Percentiles rank a stretch among this genome's conserved stretches.
These are phyloP conservation scores for Picathartes gymnocephalus DNA, from an alignment of 2,113 vertebrate species.

Conservation along the genomic window DNA sequence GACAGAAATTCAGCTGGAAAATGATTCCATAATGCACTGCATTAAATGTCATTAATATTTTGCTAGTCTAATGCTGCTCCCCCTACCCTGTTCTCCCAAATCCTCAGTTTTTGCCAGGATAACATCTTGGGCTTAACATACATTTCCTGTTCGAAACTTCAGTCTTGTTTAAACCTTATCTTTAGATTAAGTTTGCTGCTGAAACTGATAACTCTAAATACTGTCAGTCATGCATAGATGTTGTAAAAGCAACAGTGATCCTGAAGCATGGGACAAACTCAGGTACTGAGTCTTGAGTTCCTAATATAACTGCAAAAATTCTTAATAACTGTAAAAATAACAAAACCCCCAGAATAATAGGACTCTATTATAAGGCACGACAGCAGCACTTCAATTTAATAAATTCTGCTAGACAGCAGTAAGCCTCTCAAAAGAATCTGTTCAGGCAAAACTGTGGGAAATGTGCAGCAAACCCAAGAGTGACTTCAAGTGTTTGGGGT, in stretches of 20 bases:
- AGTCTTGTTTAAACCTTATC: neutral
- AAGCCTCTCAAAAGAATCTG: neutral
- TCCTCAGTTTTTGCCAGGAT: neutral
- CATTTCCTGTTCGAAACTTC: neutral
- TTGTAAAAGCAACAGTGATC: neutral
- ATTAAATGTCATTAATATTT: neutral
- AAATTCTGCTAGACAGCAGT: neutral
- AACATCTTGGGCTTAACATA: neutral
- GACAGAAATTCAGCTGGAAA: neutral
- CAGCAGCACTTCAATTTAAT: neutral
- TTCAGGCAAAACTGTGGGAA: neutral
- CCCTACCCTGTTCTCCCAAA: neutral
- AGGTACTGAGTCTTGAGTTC: neutral
- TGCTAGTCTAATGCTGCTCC: neutral
- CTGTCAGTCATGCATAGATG: neutral
- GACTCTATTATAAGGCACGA: neutral
- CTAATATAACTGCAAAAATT: neutral
- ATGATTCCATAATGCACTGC: neutral
- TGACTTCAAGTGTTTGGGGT: neutral
- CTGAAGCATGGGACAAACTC: neutral
- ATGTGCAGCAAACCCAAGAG: neutral
- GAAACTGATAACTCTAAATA: neutral
- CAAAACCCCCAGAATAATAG: neutral
- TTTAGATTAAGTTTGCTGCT: neutral
- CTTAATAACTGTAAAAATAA: neutral